Percentiles rank a stretch among this genome's conserved stretches.
Evolutionary conservation across 2,797 vertebrate genomes (phyloP).

Genomic region (Rhynchotus rufescens): DNA sequence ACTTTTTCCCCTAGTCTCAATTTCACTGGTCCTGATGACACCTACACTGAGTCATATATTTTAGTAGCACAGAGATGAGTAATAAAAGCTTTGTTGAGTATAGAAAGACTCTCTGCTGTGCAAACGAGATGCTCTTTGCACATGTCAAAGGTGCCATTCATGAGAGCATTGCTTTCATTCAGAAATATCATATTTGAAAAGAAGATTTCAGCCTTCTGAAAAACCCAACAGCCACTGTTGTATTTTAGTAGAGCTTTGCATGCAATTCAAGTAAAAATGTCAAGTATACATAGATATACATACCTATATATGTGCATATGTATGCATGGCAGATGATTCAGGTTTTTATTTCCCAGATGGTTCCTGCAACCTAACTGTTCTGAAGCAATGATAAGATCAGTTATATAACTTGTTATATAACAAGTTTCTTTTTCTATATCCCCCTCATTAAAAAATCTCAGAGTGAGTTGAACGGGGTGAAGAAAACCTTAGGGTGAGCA

Average conservation of each 20-base stretch:
- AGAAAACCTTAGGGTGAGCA: neutral
- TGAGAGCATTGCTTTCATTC: constrained; percentile 2
- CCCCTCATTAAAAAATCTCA: neutral
- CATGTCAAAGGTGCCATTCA: constrained; percentile 21
- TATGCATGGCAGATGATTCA: constrained; percentile 41
- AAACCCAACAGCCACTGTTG: neutral
- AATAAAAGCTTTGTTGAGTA: constrained; percentile 12
- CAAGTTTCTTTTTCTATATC: neutral
- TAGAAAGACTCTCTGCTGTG: neutral
- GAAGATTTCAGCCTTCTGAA: constrained; percentile 6
- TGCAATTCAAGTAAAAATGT: constrained; percentile 6
- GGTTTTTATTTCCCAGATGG: constrained; percentile 53
- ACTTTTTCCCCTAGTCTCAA: neutral
- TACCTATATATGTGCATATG: neutral
- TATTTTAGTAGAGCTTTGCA: constrained; percentile 15
- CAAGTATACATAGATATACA: neutral
- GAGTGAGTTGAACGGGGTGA: neutral
- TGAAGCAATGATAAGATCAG: neutral
- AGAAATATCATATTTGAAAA: constrained; percentile 31
- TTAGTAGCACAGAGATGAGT: constrained; percentile 7
- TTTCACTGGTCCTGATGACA: neutral
- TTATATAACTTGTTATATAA: constrained; percentile 58
- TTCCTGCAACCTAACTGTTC: neutral
- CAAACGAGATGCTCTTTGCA: neutral
- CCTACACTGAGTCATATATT: constrained; percentile 1